These are phyloP conservation scores for Andrena camellia DNA, from an alignment of 2,888 invertebrate genomes.

Conservation along the genomic window DNA sequence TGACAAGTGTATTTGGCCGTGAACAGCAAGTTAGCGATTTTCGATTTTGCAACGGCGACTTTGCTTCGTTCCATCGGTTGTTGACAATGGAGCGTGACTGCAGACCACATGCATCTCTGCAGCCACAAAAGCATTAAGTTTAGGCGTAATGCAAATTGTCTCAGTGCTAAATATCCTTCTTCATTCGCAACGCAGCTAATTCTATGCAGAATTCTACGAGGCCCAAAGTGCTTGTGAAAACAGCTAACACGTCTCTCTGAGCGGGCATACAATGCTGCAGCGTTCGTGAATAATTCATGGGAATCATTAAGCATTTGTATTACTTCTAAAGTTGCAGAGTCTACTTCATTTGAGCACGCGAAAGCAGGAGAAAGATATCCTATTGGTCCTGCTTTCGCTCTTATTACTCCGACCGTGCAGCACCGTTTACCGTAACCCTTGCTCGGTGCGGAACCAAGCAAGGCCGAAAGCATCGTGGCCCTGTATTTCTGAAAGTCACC, in stretches of 20 bases:
- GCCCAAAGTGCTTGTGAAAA: conserved; percentile 12
- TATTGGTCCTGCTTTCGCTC: conserved; percentile 26
- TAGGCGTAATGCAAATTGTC: too few relatives aligned
- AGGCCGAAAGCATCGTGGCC: too few relatives aligned
- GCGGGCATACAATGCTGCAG: background rate
- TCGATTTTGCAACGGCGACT: too few relatives aligned
- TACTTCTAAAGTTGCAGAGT: background rate
- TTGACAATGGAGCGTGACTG: too few relatives aligned
- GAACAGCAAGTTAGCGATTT: too few relatives aligned
- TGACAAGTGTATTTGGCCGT: background rate
- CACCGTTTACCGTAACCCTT: too few relatives aligned
- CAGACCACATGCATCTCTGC: too few relatives aligned
- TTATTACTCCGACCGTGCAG: conserved; percentile 1
- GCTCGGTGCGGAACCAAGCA: too few relatives aligned
- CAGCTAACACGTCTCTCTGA: conserved; percentile 2
- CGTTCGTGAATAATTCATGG: conserved; percentile 31
- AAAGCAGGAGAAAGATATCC: conserved; percentile 17
- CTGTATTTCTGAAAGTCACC: too few relatives aligned
- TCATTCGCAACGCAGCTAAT: background rate
- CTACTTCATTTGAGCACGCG: background rate
- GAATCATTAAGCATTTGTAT: conserved; percentile 15
- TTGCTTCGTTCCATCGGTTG: too few relatives aligned
- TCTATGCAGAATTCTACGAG: background rate
- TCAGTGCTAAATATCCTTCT: too few relatives aligned
- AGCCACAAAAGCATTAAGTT: too few relatives aligned